Evolutionary conservation across 2,888 invertebrate genomes (phyloP).

Genomic region (Empis livida): DNA sequence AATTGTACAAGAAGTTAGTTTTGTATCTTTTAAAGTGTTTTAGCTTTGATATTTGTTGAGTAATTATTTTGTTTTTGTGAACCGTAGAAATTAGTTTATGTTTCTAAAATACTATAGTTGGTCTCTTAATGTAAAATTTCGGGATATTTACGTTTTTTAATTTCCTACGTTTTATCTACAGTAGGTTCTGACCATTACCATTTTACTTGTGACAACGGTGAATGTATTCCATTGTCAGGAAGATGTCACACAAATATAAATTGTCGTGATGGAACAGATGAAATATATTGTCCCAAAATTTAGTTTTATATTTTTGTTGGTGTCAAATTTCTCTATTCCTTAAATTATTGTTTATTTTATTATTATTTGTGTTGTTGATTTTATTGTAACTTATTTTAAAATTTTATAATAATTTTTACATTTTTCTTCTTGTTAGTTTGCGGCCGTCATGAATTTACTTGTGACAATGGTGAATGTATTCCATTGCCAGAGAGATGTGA

Average conservation of each 20-base stretch:
- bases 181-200: conserved; percentile 1
- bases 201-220: conserved; percentile 8
- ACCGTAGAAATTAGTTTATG: not conserved
- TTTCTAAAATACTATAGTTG: no score
- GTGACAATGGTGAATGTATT: conserved; percentile 8
- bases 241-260: conserved; percentile 24
- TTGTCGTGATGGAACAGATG: conserved; percentile 42
- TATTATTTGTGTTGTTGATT: not conserved
- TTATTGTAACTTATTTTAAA: not conserved
- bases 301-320: not conserved
- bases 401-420: not conserved
- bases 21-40: not conserved
- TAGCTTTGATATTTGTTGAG: not conserved
- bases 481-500: conserved; percentile 7
- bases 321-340: not conserved
- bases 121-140: no score
- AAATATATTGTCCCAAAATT: conserved; percentile 30
- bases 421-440: conserved; percentile 1
- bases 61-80: not conserved
- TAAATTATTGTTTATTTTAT: not conserved
- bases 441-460: conserved; percentile 5
- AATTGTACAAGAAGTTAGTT: conserved; percentile 25
- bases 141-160: no score
- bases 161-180: not conserved
- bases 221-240: conserved; percentile 5